Conservation (phyloP, 2,888 invertebrate species). For the Campopleginae sp. region DNA sequence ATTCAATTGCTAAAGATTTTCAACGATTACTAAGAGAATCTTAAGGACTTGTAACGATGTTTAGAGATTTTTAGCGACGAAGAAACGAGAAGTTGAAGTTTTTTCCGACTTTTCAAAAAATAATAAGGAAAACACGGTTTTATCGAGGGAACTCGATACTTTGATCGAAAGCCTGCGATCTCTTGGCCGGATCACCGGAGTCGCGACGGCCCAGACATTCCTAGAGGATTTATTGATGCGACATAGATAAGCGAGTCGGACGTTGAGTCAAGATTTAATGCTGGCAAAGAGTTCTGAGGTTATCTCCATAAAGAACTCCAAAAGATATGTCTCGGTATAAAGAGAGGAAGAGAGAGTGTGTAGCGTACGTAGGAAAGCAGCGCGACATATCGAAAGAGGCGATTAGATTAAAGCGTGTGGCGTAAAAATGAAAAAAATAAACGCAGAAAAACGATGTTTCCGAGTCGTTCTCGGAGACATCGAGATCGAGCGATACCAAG, state of each 20-base stretch:
- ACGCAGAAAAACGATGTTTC: conserved; percentile 36
- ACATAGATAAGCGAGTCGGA: conserved; percentile 47
- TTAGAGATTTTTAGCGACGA: not conserved
- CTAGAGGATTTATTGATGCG: conserved; percentile 53
- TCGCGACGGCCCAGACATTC: conserved; percentile 26
- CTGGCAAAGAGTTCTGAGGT: conserved; percentile 54
- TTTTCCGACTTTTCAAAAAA: not conserved
- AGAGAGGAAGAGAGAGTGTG: not conserved
- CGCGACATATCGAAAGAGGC: conserved; percentile 49
- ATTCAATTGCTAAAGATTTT: too few relatives aligned
- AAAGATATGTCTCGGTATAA: conserved; percentile 25
- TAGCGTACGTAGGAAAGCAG: conserved; percentile 41
- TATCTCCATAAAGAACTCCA: conserved; percentile 55
- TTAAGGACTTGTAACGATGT: too few relatives aligned
- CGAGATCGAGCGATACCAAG: conserved; percentile 23
- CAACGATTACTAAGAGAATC: too few relatives aligned
- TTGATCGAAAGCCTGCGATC: conserved; percentile 23
- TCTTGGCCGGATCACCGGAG: conserved; percentile 41
- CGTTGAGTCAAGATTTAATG: conserved; percentile 59
- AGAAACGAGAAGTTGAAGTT: too few relatives aligned
- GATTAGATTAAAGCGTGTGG: conserved; percentile 60
- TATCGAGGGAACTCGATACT: not conserved
- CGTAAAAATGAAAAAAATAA: conserved; percentile 15
- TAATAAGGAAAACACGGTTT: not conserved
- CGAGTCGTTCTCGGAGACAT: conserved; percentile 25